Percentiles rank a stretch among this genome's conserved stretches.
These are phyloP conservation scores for Galeopterus variegatus DNA, from an alignment of 2,113 vertebrate species.

Conservation along the genomic window DNA sequence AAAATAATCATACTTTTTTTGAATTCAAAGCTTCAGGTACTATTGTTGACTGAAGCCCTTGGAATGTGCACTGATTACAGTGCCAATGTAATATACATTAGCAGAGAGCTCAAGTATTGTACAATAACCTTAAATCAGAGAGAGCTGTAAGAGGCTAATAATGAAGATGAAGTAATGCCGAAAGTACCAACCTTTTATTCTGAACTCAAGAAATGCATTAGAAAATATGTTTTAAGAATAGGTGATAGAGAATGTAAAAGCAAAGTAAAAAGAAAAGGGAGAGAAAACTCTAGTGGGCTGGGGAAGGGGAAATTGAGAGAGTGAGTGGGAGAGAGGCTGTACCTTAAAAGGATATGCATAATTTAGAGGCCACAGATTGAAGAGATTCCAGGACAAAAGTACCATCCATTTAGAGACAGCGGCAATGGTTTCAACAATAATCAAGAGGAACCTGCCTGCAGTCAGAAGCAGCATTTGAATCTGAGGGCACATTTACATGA, in stretches of 20 bases:
- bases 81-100: slow-evolving; percentile 63
- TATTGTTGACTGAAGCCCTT: slow-evolving; percentile 75
- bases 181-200: slow-evolving; percentile 77
- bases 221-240: slow-evolving; percentile 79
- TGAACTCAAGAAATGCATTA: slow-evolving; percentile 76
- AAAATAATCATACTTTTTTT: slow-evolving; percentile 73
- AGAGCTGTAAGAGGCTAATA: slow-evolving; percentile 56
- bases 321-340: neutral
- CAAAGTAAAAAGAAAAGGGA: slow-evolving; percentile 62
- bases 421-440: slow-evolving; percentile 23
- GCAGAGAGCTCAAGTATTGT: slow-evolving; percentile 69
- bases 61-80: slow-evolving; percentile 75
- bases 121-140: slow-evolving; percentile 77
- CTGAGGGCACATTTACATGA: slow-evolving; percentile 46
- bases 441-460: slow-evolving; percentile 32
- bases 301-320: slow-evolving; percentile 35
- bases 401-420: slow-evolving; percentile 50
- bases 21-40: slow-evolving; percentile 74
- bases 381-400: slow-evolving; percentile 65
- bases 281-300: neutral
- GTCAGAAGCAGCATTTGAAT: slow-evolving; percentile 61
- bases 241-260: slow-evolving; percentile 74
- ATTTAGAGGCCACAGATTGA: slow-evolving; percentile 68
- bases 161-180: slow-evolving; percentile 71
- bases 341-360: slow-evolving; percentile 66